Evolutionary conservation across 30 jellyfish, hydroid and myxozoan species (phyloP).

Genomic region (Aurelia coerulea): DNA sequence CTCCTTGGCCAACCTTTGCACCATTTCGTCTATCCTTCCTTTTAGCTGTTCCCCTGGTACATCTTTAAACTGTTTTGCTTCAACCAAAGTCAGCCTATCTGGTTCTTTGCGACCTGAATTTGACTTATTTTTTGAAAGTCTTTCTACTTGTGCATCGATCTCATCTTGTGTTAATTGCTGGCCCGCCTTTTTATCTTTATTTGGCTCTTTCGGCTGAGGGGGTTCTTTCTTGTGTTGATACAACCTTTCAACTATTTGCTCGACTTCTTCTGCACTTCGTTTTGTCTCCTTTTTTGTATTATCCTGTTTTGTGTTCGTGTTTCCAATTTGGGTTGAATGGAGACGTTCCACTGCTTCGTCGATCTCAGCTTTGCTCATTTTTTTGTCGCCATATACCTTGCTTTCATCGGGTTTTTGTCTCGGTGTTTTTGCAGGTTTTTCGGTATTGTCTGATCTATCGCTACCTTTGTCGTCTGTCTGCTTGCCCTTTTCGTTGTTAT

Average conservation of each 20-base stretch:
- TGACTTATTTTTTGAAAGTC: constrained; percentile 47
- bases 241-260: constrained; percentile 55
- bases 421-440: constrained; percentile 5
- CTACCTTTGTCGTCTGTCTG: constrained; percentile 1
- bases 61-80: constrained; percentile 42
- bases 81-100: constrained; percentile 38
- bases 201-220: not conserved
- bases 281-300: constrained; percentile 5
- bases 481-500: not conserved
- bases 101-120: constrained; percentile 38
- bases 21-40: constrained; percentile 51
- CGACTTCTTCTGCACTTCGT: constrained; percentile 58
- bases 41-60: constrained; percentile 25
- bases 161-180: constrained; percentile 46
- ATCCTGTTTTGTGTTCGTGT: constrained; percentile 1
- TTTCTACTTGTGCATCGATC: constrained; percentile 33
- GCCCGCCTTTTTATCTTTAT: not conserved
- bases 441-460: not conserved
- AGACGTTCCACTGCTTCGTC: constrained; percentile 44
- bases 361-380: constrained; percentile 26
- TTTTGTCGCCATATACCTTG: constrained; percentile 41
- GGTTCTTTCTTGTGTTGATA: constrained; percentile 35
- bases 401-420: constrained; percentile 9
- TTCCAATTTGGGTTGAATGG: constrained; percentile 20
- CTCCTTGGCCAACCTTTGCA: constrained; percentile 34